Base-by-base conservation (phyloP, 2,888 invertebrate genomes). In the Trachelus stipa region DNA sequence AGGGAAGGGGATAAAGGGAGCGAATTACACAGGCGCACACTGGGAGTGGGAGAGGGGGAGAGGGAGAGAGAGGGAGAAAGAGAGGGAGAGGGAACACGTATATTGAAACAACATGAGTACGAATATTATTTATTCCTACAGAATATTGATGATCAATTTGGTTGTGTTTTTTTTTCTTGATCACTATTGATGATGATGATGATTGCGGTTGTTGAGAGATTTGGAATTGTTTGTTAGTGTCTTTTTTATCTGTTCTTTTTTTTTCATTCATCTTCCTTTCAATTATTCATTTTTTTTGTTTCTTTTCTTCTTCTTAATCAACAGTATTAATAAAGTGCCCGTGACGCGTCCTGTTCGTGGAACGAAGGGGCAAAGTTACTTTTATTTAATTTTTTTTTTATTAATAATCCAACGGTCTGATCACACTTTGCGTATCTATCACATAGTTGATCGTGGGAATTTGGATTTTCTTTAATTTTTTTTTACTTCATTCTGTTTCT, bases 131-230 rank as follows among this genome's bases (percentile, higher is more conserved):
- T 80, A 81, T 84, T 85, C 83, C 82, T 82, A 83, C 84, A 73
- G 73, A 73, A 84, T 85, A 40, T 80, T 80, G 34, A 73, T 69
- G 76, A 75, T 79, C 78, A 76, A 76, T 80, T 79, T 80, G 78
- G 78, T 79, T 80, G 79, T 79, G 79, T 79, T 76, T 71, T 74
- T 80, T 81, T 85, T 85, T 83, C 82, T 83, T 88, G 84, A 82
- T 88, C 86, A 87, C 86, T 86, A 87, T 87, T 88, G 87, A 84
- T 85, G 87, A 84, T 87, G 87, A 85, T 86, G 84, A 87, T 90
- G 89, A 88, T 91, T 90, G 90, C 89, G 88, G 88, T 90, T 90
- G 90, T 88, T 90, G 89, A 90, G 86, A 89, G 89, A 89, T 85
- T 90, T 87, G 87, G 84, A 84, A 84, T 87, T 90, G 89, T 89